Base-by-base conservation (phyloP, 2,888 invertebrate species). In the Tetragnatha montana region DNA sequence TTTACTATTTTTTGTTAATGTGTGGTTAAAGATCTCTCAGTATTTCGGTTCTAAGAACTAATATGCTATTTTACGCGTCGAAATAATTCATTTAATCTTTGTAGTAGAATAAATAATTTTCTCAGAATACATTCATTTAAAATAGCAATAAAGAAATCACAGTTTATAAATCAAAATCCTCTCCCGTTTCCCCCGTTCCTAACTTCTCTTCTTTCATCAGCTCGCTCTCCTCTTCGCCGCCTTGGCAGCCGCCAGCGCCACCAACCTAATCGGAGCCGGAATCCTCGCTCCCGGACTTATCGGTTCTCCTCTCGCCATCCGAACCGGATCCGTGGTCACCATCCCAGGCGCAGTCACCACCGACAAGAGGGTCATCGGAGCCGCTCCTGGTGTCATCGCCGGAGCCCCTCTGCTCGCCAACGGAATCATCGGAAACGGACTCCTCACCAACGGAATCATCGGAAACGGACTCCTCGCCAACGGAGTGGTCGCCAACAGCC, bases 281-380 rank as follows among this genome's bases (percentile, higher is more conserved):
- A 21, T 70, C 0, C 10, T 82, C 8, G 85, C 70, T 71, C 51
- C 80, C 14, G 79, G 86, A 21, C 79, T 83, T n/a, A 21, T 87
- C 47, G 51, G 50, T 8, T 70, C 71, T n/a, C 82, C 82, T 8
- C 19, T 50, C 10, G 81, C 75, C n/a, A 10, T 87, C 35, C 22
- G 69, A 8, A 81, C 87, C 19, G 70, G 76, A 12, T 81, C 78
- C 21, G 68, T 88, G 17, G 71, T 88, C 12, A 71, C 70, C 3
- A 78, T 70, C 17, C 88, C 76, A 8, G 88, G 88, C 69, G 87
- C 75, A 14, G 49, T 87, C 49, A 78, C 81, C 35, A 70, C 70
- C 19, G 81, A 87, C 50, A 87, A 51, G 12, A 70, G 87, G 21
- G n/a, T 88, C 21, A 83, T 88, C 17, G 83, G 83, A 60, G 49